phyloP scores from a whole-genome alignment of 1,140 invertebrate genomes.

The Scaptomyza graminum region DNA sequence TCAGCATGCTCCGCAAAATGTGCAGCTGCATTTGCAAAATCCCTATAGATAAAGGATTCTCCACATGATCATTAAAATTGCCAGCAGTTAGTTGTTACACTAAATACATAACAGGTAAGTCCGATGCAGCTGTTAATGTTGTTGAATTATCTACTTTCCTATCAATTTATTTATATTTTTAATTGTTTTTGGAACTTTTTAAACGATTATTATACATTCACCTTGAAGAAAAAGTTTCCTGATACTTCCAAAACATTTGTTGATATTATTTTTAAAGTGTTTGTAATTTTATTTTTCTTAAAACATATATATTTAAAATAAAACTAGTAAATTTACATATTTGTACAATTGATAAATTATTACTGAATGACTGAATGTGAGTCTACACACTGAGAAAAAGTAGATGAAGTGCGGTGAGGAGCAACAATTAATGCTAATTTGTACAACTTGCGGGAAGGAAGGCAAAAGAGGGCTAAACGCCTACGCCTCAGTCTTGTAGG shows the following conservation, averaged over 20 bases:
- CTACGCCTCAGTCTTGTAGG: conserved; percentile 87
- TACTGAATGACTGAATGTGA: conserved; percentile 20
- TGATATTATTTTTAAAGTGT: conserved; percentile 21
- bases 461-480: background rate
- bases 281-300: conserved; percentile 18
- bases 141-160: conserved; percentile 3
- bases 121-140: background rate
- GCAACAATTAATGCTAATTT: conserved; percentile 65
- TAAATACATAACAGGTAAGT: conserved; percentile 13
- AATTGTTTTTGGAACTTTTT: background rate
- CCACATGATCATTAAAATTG: conserved; percentile 18
- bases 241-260: background rate
- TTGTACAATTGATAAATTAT: conserved; percentile 59
- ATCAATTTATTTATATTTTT: conserved; percentile 35
- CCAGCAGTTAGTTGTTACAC: background rate
- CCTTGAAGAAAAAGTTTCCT: no score
- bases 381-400: conserved; percentile 48
- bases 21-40: conserved; percentile 14
- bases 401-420: background rate
- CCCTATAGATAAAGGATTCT: conserved; percentile 7
- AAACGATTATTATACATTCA: no score
- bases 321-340: conserved; percentile 44
- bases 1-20: background rate
- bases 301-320: conserved; percentile 7
- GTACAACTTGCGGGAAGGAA: conserved; percentile 57